Conservation (phyloP, 2,797 vertebrate genomes). For the Siniperca obscura region DNA sequence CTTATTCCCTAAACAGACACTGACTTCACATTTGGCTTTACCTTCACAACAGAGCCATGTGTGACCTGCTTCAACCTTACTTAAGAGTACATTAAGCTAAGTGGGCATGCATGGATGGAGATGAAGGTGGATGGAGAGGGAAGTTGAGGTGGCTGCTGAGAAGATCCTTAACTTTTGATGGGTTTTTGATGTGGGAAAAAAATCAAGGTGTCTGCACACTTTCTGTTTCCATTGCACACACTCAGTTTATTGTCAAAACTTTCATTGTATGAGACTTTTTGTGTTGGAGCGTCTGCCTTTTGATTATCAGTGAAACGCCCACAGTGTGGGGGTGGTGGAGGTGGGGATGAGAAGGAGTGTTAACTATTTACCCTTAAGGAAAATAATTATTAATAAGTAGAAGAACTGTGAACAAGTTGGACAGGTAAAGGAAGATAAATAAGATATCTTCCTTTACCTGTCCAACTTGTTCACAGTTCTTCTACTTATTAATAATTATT, state of each 20-base stretch:
- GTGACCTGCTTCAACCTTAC: neutral
- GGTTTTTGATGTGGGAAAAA: neutral
- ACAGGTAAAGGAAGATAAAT: neutral
- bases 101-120: neutral
- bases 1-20: neutral
- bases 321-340: neutral
- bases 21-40: neutral
- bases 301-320: neutral
- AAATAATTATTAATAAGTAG: constrained; percentile 2
- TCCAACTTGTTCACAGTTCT: neutral
- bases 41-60: neutral
- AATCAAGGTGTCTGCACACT: neutral
- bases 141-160: neutral
- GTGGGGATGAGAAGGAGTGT: neutral
- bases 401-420: neutral
- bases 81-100: constrained; percentile 27
- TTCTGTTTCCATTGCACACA: neutral
- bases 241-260: neutral
- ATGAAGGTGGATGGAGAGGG: neutral
- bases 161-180: neutral
- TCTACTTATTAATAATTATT: constrained; percentile 4
- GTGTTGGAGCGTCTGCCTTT: neutral
- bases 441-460: neutral
- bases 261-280: neutral
- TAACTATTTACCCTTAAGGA: neutral